Conservation (phyloP, 2,888 invertebrate species). For the Nesidiocoris tenuis region DNA sequence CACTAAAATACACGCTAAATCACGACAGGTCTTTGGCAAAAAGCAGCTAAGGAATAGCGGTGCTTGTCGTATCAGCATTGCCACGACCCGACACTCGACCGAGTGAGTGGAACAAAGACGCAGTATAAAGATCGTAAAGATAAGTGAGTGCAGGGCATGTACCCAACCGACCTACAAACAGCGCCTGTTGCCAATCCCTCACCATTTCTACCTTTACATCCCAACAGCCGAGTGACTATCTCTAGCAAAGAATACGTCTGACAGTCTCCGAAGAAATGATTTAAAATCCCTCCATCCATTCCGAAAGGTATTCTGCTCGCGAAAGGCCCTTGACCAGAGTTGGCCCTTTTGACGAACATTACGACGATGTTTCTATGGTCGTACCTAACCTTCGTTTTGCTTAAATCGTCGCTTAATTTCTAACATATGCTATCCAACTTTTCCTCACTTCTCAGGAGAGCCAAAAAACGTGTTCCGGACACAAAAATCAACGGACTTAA, state of each 20-base stretch:
- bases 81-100: conserved; percentile 20
- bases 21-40: neutral
- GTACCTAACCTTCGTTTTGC: no score
- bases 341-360: no score
- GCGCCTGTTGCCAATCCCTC: neutral
- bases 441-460: no score
- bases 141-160: conserved; percentile 32
- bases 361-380: no score
- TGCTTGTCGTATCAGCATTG: conserved; percentile 27
- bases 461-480: no score
- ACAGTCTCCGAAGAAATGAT: no score
- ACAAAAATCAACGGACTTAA: no score
- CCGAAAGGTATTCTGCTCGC: no score
- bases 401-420: no score
- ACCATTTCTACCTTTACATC: neutral
- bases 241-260: neutral
- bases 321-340: no score
- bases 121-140: conserved; percentile 37
- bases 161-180: neutral
- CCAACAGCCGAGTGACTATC: neutral
- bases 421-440: no score
- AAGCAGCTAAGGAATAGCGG: conserved; percentile 13
- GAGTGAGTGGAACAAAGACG: conserved; percentile 33
- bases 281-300: no score
- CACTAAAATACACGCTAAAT: neutral